Evolutionary conservation across 2,888 invertebrate genomes (phyloP).

Genomic region (Cephus pygmeus): DNA sequence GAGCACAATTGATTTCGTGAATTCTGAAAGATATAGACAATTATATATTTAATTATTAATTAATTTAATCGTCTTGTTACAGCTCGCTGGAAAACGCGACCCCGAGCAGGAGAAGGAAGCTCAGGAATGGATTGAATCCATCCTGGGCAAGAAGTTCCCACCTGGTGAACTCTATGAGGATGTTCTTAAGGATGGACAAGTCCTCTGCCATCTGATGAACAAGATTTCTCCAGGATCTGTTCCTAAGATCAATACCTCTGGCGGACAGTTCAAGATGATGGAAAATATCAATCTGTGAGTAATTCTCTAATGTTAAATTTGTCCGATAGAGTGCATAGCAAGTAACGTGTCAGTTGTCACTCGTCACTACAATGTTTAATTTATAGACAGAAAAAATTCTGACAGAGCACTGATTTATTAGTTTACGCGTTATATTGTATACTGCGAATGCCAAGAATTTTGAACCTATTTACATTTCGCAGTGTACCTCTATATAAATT

Average conservation of each 20-base stretch:
- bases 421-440: neutral
- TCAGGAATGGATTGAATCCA: constrained; percentile 90
- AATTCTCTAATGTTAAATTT: neutral
- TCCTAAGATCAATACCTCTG: constrained; percentile 90
- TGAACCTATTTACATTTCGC: neutral
- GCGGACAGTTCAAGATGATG: constrained; percentile 99
- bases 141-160: constrained; percentile 90
- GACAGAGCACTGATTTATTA: neutral
- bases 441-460: neutral
- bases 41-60: neutral
- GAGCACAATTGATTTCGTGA: neutral
- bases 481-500: neutral
- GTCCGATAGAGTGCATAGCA: neutral
- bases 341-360: neutral
- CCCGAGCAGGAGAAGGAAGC: constrained; percentile 87
- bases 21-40: neutral
- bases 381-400: neutral
- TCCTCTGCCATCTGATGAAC: constrained; percentile 95
- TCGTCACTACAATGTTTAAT: neutral
- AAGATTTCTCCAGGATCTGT: constrained; percentile 89
- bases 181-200: constrained; percentile 89
- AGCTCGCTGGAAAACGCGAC: constrained; percentile 88
- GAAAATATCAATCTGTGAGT: constrained; percentile 96
- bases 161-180: constrained; percentile 86
- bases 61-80: constrained; percentile 34